A percentile compares a stretch with the other conserved stretches of the same genome.
Evolutionary conservation across 2,113 vertebrate genomes (phyloP).

Genomic region (Brevimyrus niger): DNA sequence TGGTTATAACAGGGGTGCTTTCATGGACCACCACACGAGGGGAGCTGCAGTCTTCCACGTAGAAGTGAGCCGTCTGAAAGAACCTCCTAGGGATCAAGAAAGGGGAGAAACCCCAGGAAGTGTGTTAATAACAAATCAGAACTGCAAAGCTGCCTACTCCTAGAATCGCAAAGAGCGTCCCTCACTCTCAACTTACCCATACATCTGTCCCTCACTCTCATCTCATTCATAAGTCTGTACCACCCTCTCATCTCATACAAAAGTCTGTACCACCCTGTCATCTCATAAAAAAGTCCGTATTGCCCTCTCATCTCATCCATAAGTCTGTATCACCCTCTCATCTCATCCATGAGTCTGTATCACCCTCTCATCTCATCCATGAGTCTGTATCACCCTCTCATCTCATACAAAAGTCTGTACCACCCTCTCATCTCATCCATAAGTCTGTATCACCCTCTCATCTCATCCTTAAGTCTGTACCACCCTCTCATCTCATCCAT

Average conservation of each 20-base stretch:
- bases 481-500: neutral
- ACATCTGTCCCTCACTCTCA: neutral
- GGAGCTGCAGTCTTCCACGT: conserved; percentile 93
- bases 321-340: no score
- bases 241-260: no score
- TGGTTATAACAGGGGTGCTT: conserved; percentile 87
- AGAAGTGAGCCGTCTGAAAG: conserved; percentile 98
- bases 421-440: neutral
- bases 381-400: neutral
- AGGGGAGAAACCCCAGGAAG: neutral
- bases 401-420: neutral
- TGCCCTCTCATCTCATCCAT: neutral
- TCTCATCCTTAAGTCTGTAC: neutral
- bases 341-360: neutral
- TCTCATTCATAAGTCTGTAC: neutral
- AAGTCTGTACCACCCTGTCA: neutral
- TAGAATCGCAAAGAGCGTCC: neutral
- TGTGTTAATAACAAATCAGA: neutral
- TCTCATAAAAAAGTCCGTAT: neutral
- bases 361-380: neutral
- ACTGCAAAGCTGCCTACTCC: neutral
- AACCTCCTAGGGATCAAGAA: conserved; percentile 73
- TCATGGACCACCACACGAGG: conserved; percentile 94
- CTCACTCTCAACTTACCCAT: neutral
- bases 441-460: neutral